A percentile compares a stretch with the other conserved stretches of the same genome.
These are phyloP conservation scores for Meandrusa payeni DNA, from an alignment of 2,888 invertebrate genomes.

Conservation along the genomic window DNA sequence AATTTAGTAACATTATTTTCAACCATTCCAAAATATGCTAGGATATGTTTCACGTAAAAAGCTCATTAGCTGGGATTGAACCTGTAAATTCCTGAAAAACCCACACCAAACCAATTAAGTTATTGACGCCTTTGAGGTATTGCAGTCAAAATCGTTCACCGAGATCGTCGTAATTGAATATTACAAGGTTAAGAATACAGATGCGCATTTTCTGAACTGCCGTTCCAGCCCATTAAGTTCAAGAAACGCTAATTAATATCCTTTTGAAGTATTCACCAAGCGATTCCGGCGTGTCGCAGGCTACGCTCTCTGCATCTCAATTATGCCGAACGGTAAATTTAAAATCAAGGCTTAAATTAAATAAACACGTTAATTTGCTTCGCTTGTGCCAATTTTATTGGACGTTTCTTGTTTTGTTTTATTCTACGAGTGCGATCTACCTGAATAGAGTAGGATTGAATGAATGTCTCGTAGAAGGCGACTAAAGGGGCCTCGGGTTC, in stretches of 20 bases:
- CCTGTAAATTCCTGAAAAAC: too few relatives aligned
- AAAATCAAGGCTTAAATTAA: conserved; percentile 11
- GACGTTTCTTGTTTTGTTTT: too few relatives aligned
- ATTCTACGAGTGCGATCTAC: too few relatives aligned
- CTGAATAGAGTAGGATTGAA: too few relatives aligned
- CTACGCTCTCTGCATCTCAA: conserved; percentile 47
- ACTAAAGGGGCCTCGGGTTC: too few relatives aligned
- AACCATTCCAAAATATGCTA: too few relatives aligned
- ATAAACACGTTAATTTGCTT: conserved; percentile 11
- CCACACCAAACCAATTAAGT: background rate
- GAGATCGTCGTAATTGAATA: conserved; percentile 32
- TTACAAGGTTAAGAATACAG: conserved; percentile 37
- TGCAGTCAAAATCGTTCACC: conserved; percentile 24
- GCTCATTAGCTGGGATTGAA: too few relatives aligned
- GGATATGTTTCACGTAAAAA: too few relatives aligned
- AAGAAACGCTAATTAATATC: conserved; percentile 62
- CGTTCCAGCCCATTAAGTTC: conserved; percentile 61
- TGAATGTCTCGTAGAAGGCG: too few relatives aligned
- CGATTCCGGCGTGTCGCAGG: conserved; percentile 48
- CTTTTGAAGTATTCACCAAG: conserved; percentile 60
- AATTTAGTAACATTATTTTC: too few relatives aligned
- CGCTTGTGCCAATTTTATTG: background rate
- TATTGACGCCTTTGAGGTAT: background rate
- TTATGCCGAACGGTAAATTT: conserved; percentile 37
- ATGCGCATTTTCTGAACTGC: conserved; percentile 32